Percentiles rank a stretch among this genome's conserved stretches.
Conservation (phyloP, 2,888 invertebrate genomes). For the Mythimna pallens region DNA sequence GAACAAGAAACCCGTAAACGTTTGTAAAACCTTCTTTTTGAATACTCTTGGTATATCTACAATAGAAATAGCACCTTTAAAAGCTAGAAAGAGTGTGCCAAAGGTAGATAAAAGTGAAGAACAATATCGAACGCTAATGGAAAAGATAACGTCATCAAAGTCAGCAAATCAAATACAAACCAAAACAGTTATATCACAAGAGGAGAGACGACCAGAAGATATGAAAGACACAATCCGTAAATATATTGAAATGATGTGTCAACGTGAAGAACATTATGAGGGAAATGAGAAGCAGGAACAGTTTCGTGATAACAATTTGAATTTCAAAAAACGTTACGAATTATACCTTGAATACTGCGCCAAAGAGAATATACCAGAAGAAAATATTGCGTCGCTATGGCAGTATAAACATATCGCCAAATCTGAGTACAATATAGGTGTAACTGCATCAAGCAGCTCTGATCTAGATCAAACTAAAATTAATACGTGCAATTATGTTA, state of each 20-base stretch:
- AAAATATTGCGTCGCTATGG: background rate
- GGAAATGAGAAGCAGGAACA: background rate
- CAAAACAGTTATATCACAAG: constrained; percentile 1
- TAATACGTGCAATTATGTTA: background rate
- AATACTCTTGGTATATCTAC: constrained; percentile 12
- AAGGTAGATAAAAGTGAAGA: background rate
- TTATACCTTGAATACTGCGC: constrained; percentile 11
- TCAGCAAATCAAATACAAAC: background rate
- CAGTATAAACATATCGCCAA: constrained; percentile 10
- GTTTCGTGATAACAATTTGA: background rate
- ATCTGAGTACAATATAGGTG: constrained; percentile 8
- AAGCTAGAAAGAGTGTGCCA: background rate
- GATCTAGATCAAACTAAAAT: background rate
- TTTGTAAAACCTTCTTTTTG: constrained; percentile 13
- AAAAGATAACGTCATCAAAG: too few species aligned
- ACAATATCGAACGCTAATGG: background rate
- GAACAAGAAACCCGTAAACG: background rate
- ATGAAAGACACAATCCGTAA: constrained; percentile 21
- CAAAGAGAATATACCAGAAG: background rate
- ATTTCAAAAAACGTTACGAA: constrained; percentile 2
- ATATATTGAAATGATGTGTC: constrained; percentile 15
- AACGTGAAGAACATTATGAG: background rate
- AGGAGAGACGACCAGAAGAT: constrained; percentile 9
- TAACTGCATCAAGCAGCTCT: too few species aligned
- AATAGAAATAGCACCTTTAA: background rate